Evolutionary conservation across 2,888 invertebrate genomes (phyloP).

Genomic region (Aplocera efformata): DNA sequence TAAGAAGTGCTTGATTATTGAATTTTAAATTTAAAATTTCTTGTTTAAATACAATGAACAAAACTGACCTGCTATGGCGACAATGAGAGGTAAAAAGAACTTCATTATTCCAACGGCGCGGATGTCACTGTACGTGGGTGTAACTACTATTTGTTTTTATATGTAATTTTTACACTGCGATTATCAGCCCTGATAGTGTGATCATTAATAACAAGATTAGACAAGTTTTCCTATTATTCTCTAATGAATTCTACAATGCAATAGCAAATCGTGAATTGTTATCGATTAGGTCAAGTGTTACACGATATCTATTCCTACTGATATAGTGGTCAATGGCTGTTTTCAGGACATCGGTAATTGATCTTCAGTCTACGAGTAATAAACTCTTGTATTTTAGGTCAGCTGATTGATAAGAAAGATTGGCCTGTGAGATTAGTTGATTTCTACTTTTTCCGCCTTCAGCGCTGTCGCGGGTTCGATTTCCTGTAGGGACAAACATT

Average conservation of each 20-base stretch:
- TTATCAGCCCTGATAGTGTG: slow-evolving; percentile 14
- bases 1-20: too few species aligned
- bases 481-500: too few species aligned
- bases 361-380: too few species aligned
- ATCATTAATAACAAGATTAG: background rate
- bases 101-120: slow-evolving; percentile 34
- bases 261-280: background rate
- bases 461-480: too few species aligned
- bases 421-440: too few species aligned
- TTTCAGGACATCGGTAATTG: slow-evolving; percentile 48
- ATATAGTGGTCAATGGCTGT: slow-evolving; percentile 49
- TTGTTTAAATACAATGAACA: too few species aligned
- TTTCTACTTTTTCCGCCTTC: too few species aligned
- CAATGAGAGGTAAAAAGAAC: slow-evolving; percentile 37
- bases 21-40: too few species aligned
- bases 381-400: too few species aligned
- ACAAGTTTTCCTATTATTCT: background rate
- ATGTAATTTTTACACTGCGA: slow-evolving; percentile 3
- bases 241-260: background rate
- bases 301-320: slow-evolving; percentile 16
- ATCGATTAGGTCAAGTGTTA: background rate
- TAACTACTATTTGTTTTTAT: slow-evolving; percentile 17
- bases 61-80: slow-evolving; percentile 46
- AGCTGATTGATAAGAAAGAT: too few species aligned
- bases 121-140: slow-evolving; percentile 7